Evolutionary conservation across 2,888 invertebrate genomes (phyloP), one percentile per base, ranked within the genome.

Genomic region (Auanema sp.): DNA sequence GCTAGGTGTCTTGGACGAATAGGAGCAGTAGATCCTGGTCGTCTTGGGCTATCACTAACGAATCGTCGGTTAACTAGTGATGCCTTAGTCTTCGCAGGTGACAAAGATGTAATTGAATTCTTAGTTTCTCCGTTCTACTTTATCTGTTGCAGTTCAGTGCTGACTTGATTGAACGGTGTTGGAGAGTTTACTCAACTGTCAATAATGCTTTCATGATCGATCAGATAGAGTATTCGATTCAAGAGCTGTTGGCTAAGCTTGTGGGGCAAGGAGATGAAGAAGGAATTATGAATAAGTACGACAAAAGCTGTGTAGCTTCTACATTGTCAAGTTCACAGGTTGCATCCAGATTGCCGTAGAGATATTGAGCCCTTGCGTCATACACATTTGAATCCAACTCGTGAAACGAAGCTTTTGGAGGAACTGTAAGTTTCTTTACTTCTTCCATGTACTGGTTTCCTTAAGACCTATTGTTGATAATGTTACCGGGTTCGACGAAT

Each of bases 11-110:
- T 65, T 4, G 65, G 60, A 12, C 12, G 65, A 18, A 1, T 65
- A 12, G 60, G 65, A 6, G 60, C 65, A 12, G 58, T 65, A 11
- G 65, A 65, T 33, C 65, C 65, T 23, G 65, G 65, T 23, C 40
- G 65, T 10, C 43, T 65, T 12, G 58, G 51, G 18, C 33, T 59
- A 21, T 44, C 56, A 24, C 41, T 44, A n/a, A 43, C 25, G 10
- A 24, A 49, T 11, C n/a, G 51, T 12, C 40, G 18, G 12, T 11
- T 11, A 11, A 23, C 53, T 25, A 14, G n/a, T 16, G 24, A 41
- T 24, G 47, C 49, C 6, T 57, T 18, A 4, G 44, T 63, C 40
- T 63, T 63, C 18, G 58, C 58, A 6, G 63, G 58, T 14, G 47
- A 53, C 12, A 51, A 57, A 44, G 47, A 57, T 24, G 62, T 62